Evolutionary conservation across 2,888 invertebrate species (phyloP), one percentile per base, ranked within the genome.

Genomic region (Sussaba pulchella): DNA sequence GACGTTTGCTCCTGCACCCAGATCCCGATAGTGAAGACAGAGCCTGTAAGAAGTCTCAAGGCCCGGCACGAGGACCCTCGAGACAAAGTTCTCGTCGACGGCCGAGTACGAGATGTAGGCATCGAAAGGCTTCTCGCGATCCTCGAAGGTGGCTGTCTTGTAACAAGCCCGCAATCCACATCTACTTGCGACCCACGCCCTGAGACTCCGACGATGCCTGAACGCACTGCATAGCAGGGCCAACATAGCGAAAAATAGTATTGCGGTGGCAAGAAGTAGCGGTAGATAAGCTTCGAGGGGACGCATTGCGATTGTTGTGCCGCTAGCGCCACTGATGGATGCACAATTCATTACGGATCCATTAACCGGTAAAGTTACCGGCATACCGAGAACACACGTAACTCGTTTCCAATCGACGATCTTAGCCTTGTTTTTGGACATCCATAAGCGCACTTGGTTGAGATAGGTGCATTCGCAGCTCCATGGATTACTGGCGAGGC

Each of bases 71-170:
- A 99, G 93, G 89, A 97, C 96, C 92, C 98, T 96, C 86, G 96
- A 96, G 45, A 98, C 98, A 92, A 98, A 98, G 64, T 96, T 95
- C 90, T 98, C 98, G 92, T 99, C 98, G 92, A 98, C 97, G 80
- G 97, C 96, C 91, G 98, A 97, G 93, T 99, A 99, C 88, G 97
- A 97, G 85, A 99, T 96, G 93, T 99, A 99, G 71, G 98, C 98
- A 93, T 99, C 99, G 92, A 97, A 99, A 63, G 98, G 94, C 86
- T 97, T 95, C 92, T 97, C 96, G 61, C 92, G 89, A 82, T 92
- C 92, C 88, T 97, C 96, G 88, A 97, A 96, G 85, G 96, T 96
- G 85, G 96, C 96, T 36, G 96, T 96, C 92, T 96, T 96, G 92
- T 97, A 97, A 92, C 98, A 98, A 93, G 97, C 96, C 88, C 97